Percentiles rank a stretch among this genome's conserved stretches.
phyloP scores from a whole-genome alignment of 2,888 invertebrate genomes.

The Agonopterix subpropinquella region DNA sequence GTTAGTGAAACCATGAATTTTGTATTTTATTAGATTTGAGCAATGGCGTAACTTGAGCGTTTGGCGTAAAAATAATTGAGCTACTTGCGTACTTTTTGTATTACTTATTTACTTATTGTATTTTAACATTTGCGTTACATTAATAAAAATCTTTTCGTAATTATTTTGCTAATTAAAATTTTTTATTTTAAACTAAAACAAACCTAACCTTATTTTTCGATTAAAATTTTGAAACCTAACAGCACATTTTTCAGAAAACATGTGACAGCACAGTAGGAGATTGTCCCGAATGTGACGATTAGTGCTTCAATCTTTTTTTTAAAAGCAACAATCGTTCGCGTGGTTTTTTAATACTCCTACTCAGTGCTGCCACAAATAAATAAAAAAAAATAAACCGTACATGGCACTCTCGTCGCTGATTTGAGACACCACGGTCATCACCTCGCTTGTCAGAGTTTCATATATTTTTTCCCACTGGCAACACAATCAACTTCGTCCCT shows the following conservation, averaged over 20 bases:
- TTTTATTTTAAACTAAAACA: too few species aligned
- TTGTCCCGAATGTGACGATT: slow-evolving; percentile 55
- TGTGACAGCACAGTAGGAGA: slow-evolving; percentile 72
- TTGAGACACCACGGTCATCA: slow-evolving; percentile 69
- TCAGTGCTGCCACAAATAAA: slow-evolving; percentile 61
- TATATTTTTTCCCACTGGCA: slow-evolving; percentile 8
- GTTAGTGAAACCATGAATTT: too few species aligned
- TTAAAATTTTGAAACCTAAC: too few species aligned
- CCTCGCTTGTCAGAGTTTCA: slow-evolving; percentile 45
- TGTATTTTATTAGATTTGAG: too few species aligned
- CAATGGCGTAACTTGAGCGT: too few species aligned
- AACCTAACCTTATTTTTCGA: too few species aligned
- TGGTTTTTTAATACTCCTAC: slow-evolving; percentile 46
- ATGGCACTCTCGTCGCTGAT: slow-evolving; percentile 70
- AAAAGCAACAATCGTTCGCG: slow-evolving; percentile 59
- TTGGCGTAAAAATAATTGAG: too few species aligned
- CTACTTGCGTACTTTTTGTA: too few species aligned
- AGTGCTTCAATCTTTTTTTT: slow-evolving; percentile 38
- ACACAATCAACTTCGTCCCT: slow-evolving; percentile 16
- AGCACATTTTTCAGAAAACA: slow-evolving; percentile 37
- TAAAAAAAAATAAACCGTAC: slow-evolving; percentile 48
- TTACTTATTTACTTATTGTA: too few species aligned
- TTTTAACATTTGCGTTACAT: too few species aligned
- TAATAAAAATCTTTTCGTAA: too few species aligned
- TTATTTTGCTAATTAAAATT: too few species aligned